Base-by-base conservation (phyloP, 2,113 vertebrate species). In the Sebastes schlegelii region DNA sequence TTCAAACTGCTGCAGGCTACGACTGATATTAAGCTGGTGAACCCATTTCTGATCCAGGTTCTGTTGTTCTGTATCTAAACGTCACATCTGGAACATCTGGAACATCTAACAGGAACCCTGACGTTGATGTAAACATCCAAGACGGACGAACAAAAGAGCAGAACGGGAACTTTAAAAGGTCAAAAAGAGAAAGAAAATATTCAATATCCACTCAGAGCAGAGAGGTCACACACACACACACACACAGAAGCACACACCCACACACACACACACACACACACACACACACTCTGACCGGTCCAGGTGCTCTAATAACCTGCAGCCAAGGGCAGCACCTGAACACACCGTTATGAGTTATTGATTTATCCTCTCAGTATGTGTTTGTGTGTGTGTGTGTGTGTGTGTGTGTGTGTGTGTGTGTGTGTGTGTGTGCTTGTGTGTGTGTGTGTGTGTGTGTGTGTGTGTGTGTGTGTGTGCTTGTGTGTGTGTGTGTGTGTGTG, bases 311-410 rank as follows among this genome's bases (percentile, higher is more conserved):
- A 74, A 74, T 74, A 74, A 74, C 58, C 58, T 74, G 55, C 72
- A 74, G 58, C 72, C 72, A 63, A 74, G 72, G 72, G 23, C 69
- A 74, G 61, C 64, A 82, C 55, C 55, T 82, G 45, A 51, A 74
- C 71, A 61, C 70, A 60, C 2, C 16, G 10, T 77, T 65, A 83
- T 86, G 83, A 75, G 70, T 72, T 87, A 89, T 87, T 82, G 88
- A 89, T 89, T 89, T 89, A 54, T 78, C 26, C 34, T 26, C 17
- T 43, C 17, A 60, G n/a, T 52, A 5, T 65, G 62, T 45, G 62
- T 26, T 13, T 46, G 49, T 76, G 46, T 63, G 26, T 34, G 21
- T 64, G 19, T 57, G 8, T 62, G 4, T 67, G 46, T 72, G 43
- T 17, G 45, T 69, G 65, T 42, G 10, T 46, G 43, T 51, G 57